Evolutionary conservation across 2,888 invertebrate species (phyloP).

Genomic region (Mythimna loreyi): DNA sequence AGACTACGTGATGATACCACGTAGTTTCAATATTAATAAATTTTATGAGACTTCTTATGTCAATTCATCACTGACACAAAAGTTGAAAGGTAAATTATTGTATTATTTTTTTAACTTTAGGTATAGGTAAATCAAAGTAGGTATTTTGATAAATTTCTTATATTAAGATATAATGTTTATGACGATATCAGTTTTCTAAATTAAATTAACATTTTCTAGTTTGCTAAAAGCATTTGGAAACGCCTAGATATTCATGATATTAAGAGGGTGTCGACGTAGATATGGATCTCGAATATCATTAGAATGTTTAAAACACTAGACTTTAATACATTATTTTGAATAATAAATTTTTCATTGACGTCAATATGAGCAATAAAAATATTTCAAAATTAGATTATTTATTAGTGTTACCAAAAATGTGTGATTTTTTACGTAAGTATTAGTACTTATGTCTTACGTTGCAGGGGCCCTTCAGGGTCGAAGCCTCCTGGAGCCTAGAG

Average conservation of each 20-base stretch:
- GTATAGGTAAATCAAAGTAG: too few species aligned
- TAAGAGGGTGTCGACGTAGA: constrained; percentile 8
- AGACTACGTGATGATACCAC: too few species aligned
- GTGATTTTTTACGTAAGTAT: too few species aligned
- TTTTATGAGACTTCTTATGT: neutral
- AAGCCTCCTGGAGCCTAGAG: too few species aligned
- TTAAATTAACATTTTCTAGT: neutral
- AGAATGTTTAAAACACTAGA: constrained; percentile 20
- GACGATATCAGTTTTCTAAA: constrained; percentile 5
- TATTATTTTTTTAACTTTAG: neutral
- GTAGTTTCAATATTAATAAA: too few species aligned
- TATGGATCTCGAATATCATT: constrained; percentile 20
- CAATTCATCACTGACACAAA: neutral
- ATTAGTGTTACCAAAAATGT: constrained; percentile 8
- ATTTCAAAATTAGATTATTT: constrained; percentile 18
- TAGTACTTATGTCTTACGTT: too few species aligned
- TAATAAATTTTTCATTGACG: constrained; percentile 31
- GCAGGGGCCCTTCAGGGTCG: too few species aligned
- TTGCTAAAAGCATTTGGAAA: neutral
- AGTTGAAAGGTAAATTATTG: neutral
- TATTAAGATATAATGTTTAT: neutral
- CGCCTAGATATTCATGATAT: neutral
- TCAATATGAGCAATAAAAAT: constrained; percentile 30
- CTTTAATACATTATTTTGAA: constrained; percentile 27
- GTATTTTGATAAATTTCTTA: neutral